Evolutionary conservation across 2,113 vertebrate species (phyloP).

Genomic region (Calyptommatus sinebrachiatus): DNA sequence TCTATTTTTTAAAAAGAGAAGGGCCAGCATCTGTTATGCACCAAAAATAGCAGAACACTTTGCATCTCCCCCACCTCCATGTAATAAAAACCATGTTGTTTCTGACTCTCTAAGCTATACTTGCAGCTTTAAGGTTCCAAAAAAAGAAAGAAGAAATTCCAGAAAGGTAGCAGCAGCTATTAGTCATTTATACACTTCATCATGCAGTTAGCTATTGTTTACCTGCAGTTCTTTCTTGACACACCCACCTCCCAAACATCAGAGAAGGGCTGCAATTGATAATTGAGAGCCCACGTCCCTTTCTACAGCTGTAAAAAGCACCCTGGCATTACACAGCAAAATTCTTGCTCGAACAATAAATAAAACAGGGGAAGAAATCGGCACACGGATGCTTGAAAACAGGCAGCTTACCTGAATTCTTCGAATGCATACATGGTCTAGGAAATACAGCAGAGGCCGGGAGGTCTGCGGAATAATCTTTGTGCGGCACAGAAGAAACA

Average conservation of each 20-base stretch:
- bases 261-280: conserved; percentile 45
- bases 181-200: conserved; percentile 57
- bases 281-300: conserved; percentile 36
- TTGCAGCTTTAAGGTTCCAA: conserved; percentile 38
- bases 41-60: conserved; percentile 65
- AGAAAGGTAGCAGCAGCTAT: conserved; percentile 59
- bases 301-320: conserved; percentile 63
- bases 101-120: conserved; percentile 52
- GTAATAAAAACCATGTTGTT: conserved; percentile 51
- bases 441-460: conserved; percentile 63
- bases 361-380: conserved; percentile 45
- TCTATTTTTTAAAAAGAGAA: conserved; percentile 44
- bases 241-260: conserved; percentile 46
- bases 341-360: conserved; percentile 66
- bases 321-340: conserved; percentile 78
- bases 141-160: conserved; percentile 32
- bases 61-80: conserved; percentile 37
- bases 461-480: conserved; percentile 61
- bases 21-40: conserved; percentile 62
- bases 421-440: conserved; percentile 86
- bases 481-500: conserved; percentile 66
- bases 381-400: conserved; percentile 62
- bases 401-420: conserved; percentile 82
- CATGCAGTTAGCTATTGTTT: conserved; percentile 53
- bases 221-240: conserved; percentile 46